A percentile compares a stretch with the other conserved stretches of the same genome.
phyloP scores from a whole-genome alignment of 1,140 invertebrate species.

The Drosophila kikkawai region DNA sequence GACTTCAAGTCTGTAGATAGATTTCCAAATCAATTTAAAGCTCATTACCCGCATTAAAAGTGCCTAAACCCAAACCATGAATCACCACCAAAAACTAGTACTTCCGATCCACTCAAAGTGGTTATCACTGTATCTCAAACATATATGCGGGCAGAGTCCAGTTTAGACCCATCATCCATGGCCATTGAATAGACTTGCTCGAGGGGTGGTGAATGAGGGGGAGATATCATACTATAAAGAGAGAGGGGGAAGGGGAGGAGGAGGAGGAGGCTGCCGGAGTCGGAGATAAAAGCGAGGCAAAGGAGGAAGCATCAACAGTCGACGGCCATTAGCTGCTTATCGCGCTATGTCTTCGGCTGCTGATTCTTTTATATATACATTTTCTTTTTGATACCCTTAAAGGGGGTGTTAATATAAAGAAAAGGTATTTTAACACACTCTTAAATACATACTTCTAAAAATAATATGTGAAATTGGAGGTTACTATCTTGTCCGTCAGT shows the following conservation, averaged over 20 bases:
- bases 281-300: conserved; percentile 25
- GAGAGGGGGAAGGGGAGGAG: background rate
- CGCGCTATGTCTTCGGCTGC: conserved; percentile 56
- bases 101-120: conserved; percentile 22
- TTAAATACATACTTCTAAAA: too few species aligned
- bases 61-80: background rate
- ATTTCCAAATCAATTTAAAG: conserved; percentile 17
- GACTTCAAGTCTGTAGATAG: background rate
- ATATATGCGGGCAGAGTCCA: conserved; percentile 56
- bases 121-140: conserved; percentile 34
- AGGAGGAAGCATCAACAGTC: conserved; percentile 53
- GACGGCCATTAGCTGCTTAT: conserved; percentile 81
- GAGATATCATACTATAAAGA: background rate
- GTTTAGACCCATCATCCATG: conserved; percentile 26
- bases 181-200: conserved; percentile 43
- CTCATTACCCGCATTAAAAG: conserved; percentile 11
- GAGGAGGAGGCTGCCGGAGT: background rate
- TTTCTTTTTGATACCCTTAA: conserved; percentile 5
- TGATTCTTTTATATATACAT: conserved; percentile 43
- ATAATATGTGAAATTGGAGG: background rate
- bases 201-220: conserved; percentile 7
- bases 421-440: too few species aligned
- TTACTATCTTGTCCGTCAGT: background rate
- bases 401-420: background rate
- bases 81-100: background rate